Evolutionary conservation across 2,888 invertebrate species (phyloP).

Genomic region (Tenthredo distinguenda): DNA sequence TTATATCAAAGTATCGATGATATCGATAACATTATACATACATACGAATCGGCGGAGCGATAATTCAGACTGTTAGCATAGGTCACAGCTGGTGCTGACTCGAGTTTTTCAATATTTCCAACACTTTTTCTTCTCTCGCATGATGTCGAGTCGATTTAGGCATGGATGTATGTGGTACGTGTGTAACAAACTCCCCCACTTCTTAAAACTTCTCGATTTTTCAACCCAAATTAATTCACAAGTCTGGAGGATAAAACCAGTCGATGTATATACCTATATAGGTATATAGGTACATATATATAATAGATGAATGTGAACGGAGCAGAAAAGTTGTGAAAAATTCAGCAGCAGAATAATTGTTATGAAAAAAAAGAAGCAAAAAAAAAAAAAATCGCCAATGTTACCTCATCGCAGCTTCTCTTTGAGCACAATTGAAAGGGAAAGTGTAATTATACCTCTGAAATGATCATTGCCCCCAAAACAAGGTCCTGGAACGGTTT

Average conservation of each 20-base stretch:
- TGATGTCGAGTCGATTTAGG: not conserved
- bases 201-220: not conserved
- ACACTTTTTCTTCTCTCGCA: not conserved
- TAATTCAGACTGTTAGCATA: not conserved
- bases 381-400: conserved; percentile 5
- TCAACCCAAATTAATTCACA: not conserved
- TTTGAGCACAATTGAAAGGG: conserved; percentile 43
- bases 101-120: not conserved
- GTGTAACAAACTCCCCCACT: not conserved
- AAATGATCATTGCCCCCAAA: conserved; percentile 32
- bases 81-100: not conserved
- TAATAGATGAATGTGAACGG: not conserved
- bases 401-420: conserved; percentile 6
- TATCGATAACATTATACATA: not conserved
- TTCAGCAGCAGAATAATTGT: not conserved
- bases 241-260: not conserved
- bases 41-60: not conserved
- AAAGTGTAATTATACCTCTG: conserved; percentile 41
- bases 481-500: conserved; percentile 21
- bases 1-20: not conserved
- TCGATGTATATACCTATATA: not conserved
- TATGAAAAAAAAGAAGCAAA: not conserved
- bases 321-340: not conserved
- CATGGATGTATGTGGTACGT: not conserved
- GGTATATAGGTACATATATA: not conserved